Evolutionary conservation across 1,140 invertebrate genomes (phyloP), one percentile per base, ranked within the genome.

Genomic region (Drosophila quadrilineata): DNA sequence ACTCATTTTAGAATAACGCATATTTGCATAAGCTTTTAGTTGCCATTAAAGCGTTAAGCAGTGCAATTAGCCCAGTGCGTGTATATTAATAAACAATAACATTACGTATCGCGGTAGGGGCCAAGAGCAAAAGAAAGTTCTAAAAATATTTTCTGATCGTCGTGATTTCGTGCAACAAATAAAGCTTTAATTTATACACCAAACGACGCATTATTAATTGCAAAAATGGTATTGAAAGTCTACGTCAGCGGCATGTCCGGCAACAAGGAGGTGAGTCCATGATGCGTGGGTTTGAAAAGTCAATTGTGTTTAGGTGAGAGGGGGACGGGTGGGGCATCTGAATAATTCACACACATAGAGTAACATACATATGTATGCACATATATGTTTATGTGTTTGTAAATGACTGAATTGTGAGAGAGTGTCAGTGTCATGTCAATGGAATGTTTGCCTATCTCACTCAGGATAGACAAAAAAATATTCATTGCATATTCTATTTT

Each of bases 181-280:
- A 63, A 71, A 60, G 29, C 53, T 65, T 38, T 71, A 40, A 68
- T 62, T 68, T 67, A 49, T 62, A 54, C 22, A 53, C 50, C 35
- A 22, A 54, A 52, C 26, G 21, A 49, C 38, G 38, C 21, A 52
- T 49, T 36, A 67, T 49, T 50, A 60, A 73, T 60, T 76, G 64
- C 64, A 22, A 92, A 90, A 91, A 97, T 97, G 96, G 95, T 94
- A 88, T 93, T 97, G 68, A 97, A 96, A 93, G 93, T 97, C 67
- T 97, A 95, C 90, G 92, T 96, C 89, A 96, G 95, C 89, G 95
- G 95, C 75, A 96, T 96, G 91, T 96, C 95, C 82, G 95, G 95
- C 65, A 96, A 96, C 90, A 96, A 97, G 91, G 96, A 97, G 94
- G 96, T 96, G 91, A 93, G 82, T 82, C 48, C 28, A 10, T 65